Base-by-base conservation (phyloP, 2,888 invertebrate species). In the Tipula unca region DNA sequence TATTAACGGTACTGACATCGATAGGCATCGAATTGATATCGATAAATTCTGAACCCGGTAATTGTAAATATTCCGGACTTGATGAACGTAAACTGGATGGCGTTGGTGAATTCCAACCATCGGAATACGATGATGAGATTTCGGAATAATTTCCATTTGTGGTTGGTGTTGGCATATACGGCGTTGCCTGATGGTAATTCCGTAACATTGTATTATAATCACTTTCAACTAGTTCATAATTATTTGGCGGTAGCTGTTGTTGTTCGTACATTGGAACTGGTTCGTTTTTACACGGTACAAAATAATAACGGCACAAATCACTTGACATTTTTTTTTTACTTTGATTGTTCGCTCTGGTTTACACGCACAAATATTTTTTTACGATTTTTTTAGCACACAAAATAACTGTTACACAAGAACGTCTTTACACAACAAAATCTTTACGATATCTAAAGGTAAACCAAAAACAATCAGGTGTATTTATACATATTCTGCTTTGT, bases 41-140 rank as follows among this genome's bases (percentile, higher is more conserved):
- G 84, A 91, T 89, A 86, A 90, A 91, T 86, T 91, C 91, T 29
- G 91, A 91, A 88, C 90, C 90, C 42, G 90, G 90, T 10, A 91
- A 91, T 1, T 91, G 90, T 87, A 90, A 90, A 86, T 90, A 91
- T 86, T 91, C 91, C 35, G 91, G 91, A 88, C 90, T 91, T 42
- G 90, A 90, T 10, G 91, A 91, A 1, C 91, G 90, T 87, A 90
- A 90, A 85, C 91, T 91, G 10, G 89, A 89, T 32, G 91, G 91
- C 54, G 90, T 91, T 0, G 91, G 90, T 6, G 90, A 90, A 86
- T 90, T 89, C 91, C 91, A 91, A 85, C 91, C 91, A 88, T 91
- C 91, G 2, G 91, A 91, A 35, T 90, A 91, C 85, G 90, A 89
- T 48, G 86, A 69, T 82, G 14, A 25, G 35, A 35, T n/a, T 85